Evolutionary conservation across 1,140 invertebrate genomes (phyloP).

Genomic region (Penaeus japonicus): DNA sequence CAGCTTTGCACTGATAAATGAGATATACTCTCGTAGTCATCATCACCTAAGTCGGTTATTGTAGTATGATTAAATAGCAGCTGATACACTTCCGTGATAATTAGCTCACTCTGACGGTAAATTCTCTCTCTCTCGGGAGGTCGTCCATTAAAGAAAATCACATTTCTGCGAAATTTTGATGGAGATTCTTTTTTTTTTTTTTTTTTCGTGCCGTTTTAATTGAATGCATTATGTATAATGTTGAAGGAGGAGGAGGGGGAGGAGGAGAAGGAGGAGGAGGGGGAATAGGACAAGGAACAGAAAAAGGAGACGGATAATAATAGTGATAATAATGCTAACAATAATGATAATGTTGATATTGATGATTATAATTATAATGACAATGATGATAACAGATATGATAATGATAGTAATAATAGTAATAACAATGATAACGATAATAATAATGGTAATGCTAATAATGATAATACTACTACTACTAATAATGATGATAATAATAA

Average conservation of each 20-base stretch:
- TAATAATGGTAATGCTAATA: neutral
- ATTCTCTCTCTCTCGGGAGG: too few relatives aligned
- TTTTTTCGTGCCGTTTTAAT: too few relatives aligned
- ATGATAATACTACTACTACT: neutral
- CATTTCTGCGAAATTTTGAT: too few relatives aligned
- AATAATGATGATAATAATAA: neutral
- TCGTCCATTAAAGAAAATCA: too few relatives aligned
- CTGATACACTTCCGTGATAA: too few relatives aligned
- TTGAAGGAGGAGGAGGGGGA: neutral
- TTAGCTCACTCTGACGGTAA: too few relatives aligned
- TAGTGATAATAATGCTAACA: neutral
- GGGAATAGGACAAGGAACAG: neutral
- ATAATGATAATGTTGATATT: neutral
- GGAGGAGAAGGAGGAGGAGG: neutral
- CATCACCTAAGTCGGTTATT: too few relatives aligned
- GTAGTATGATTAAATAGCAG: too few relatives aligned
- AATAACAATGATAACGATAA: neutral
- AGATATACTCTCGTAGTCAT: too few relatives aligned
- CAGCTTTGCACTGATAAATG: too few relatives aligned
- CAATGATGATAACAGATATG: neutral
- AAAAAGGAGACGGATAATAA: neutral
- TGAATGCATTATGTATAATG: too few relatives aligned
- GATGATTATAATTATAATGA: neutral
- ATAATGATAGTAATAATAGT: neutral
- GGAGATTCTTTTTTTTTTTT: too few relatives aligned